Evolutionary conservation across 2,797 vertebrate species (phyloP), one percentile per base, ranked within the genome.

Genomic region (Hipposideros larvatus): DNA sequence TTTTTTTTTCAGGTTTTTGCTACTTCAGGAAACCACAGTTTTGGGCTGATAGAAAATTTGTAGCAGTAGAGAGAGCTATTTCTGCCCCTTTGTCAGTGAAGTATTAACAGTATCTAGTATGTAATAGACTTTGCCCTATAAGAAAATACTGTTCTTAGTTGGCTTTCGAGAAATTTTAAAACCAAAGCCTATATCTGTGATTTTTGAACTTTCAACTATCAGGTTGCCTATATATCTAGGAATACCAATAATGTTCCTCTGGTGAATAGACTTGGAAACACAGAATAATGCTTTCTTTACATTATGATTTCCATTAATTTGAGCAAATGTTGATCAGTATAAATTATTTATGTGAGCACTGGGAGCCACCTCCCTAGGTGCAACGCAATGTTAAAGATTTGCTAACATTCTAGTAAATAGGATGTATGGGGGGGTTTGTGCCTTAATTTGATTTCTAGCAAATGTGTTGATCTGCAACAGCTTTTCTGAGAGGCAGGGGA

Each of bases 281-380:
- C 11, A 46, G 21, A 77, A 68, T 63, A 89, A 70, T 28, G 57
- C 55, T 73, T 86, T 94, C 87, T 84, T 68, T 71, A 37, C 74
- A 55, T 94, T 59, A 93, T 93, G 55, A 74, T 87, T 96, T 87
- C 75, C 88, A 95, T 91, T 95, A 84, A 90, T 96, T 87, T 78
- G 75, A 91, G 66, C 57, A 92, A 97, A 53, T 66, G 86, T 96
- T 91, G 83, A 95, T 96, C 5, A 28, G 79, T 14, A 65, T 97
- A 87, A 90, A 96, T 97, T 88, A 96, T 96, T 93, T 94, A 92
- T 77, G n/a, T 71, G 85, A 92, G 65, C 63, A 26, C 28, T 48
- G 53, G 83, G 66, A 68, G 28, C 53, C n/a, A 4, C 59, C n/a
- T 92, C 79, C 83, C 37, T 92, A 70, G 55, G n/a, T 75, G 41